Conservation (phyloP, 2,113 vertebrate species). For the Maccullochella peelii region DNA sequence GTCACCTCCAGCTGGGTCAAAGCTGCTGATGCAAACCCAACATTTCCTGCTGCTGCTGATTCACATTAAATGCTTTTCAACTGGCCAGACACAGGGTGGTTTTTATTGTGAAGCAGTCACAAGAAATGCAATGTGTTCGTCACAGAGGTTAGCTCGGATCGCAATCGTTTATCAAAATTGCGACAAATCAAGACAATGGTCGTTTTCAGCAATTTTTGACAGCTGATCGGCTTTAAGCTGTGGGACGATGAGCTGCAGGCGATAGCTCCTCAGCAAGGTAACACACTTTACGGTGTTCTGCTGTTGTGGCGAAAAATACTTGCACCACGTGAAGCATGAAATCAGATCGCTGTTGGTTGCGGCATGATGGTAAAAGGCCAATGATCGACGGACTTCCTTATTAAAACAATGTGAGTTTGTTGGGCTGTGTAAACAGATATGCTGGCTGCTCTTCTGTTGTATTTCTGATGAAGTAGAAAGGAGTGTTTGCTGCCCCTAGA, state of each 20-base stretch:
- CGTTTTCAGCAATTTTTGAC: not conserved
- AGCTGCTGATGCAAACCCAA: not conserved
- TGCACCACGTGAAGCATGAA: too few species aligned
- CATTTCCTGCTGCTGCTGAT: not conserved
- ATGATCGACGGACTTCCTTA: not conserved
- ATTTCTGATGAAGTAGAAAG: not conserved
- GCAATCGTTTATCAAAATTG: not conserved
- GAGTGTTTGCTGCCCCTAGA: not conserved
- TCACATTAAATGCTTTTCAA: not conserved
- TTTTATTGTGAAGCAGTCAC: not conserved
- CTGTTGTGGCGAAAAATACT: too few species aligned
- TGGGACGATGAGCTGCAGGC: not conserved
- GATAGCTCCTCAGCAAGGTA: too few species aligned
- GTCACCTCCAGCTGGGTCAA: not conserved
- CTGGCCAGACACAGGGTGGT: not conserved
- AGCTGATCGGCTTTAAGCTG: not conserved
- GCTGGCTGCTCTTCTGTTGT: not conserved
- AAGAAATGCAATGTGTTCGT: not conserved
- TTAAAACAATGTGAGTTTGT: not conserved
- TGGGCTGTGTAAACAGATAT: not conserved
- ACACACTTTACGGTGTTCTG: too few species aligned
- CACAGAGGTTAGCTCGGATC: not conserved
- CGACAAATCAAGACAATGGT: not conserved
- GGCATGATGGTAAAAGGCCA: not conserved
- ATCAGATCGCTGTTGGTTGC: not conserved